Conservation (phyloP, 2,888 invertebrate genomes). For the Erpobdella octoculata region DNA sequence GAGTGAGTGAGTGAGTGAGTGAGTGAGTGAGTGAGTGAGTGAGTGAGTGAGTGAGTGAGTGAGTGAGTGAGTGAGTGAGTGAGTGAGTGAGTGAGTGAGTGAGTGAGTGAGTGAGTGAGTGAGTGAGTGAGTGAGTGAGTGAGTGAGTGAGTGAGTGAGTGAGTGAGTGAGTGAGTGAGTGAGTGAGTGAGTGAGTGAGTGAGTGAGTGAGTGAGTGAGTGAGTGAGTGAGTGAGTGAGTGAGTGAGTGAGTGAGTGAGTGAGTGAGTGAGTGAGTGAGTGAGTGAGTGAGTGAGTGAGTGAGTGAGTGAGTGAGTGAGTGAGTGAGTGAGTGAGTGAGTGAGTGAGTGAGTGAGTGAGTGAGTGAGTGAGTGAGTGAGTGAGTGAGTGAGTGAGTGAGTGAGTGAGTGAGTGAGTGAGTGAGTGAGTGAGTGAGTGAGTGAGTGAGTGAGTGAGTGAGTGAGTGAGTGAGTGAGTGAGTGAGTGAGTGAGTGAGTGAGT, state of each 20-base stretch:
- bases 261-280: conserved; percentile 31
- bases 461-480: conserved; percentile 15
- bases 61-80: conserved; percentile 26
- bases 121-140: conserved; percentile 24
- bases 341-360: conserved; percentile 20
- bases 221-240: conserved; percentile 26
- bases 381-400: conserved; percentile 19
- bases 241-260: conserved; percentile 31
- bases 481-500: neutral
- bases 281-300: conserved; percentile 17
- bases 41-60: conserved; percentile 26
- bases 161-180: conserved; percentile 18
- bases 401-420: conserved; percentile 19
- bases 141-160: conserved; percentile 28
- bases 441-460: conserved; percentile 15
- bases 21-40: conserved; percentile 24
- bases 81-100: conserved; percentile 25
- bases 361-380: conserved; percentile 18
- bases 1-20: conserved; percentile 16
- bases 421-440: conserved; percentile 17
- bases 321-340: conserved; percentile 21
- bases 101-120: conserved; percentile 23
- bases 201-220: conserved; percentile 24
- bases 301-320: conserved; percentile 19
- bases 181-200: conserved; percentile 19